Percentiles rank a stretch among this genome's conserved stretches.
phyloP scores from a whole-genome alignment of 2,888 invertebrate genomes.

The Anorthoa munda region DNA sequence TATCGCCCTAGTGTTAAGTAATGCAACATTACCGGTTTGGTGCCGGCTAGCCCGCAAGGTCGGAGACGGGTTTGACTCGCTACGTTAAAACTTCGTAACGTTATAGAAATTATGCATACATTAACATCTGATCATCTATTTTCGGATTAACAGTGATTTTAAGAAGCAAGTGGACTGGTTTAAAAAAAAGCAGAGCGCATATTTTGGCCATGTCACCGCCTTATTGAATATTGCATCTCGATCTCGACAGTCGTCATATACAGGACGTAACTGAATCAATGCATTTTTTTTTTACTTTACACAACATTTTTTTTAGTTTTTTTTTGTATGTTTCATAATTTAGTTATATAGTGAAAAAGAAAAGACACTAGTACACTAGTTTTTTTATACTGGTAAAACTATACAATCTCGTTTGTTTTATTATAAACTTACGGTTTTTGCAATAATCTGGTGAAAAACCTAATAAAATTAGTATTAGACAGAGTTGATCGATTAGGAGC shows the following conservation, averaged over 20 bases:
- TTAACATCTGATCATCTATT: conserved; percentile 18
- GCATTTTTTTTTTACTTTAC: no score
- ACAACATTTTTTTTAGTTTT: no score
- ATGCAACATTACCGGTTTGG: conserved; percentile 74
- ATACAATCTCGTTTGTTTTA: background rate
- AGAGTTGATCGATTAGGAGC: background rate
- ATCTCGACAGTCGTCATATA: no score
- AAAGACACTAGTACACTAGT: no score
- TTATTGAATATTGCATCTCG: background rate
- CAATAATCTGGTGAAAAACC: background rate
- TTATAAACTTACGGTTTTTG: background rate
- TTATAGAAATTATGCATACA: conserved; percentile 50
- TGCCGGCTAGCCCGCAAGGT: conserved; percentile 79
- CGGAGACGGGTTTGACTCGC: conserved; percentile 80
- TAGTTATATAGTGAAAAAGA: no score
- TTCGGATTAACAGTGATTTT: conserved; percentile 21
- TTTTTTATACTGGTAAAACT: background rate
- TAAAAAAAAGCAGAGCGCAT: no score
- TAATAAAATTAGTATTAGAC: background rate
- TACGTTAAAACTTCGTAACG: conserved; percentile 62
- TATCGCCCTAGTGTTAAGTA: conserved; percentile 65
- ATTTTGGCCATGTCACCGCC: background rate
- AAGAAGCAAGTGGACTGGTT: background rate
- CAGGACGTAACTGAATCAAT: no score
- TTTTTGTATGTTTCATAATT: no score